Conservation (phyloP, 2,797 vertebrate genomes). For the Lagocephalus sceleratus region DNA sequence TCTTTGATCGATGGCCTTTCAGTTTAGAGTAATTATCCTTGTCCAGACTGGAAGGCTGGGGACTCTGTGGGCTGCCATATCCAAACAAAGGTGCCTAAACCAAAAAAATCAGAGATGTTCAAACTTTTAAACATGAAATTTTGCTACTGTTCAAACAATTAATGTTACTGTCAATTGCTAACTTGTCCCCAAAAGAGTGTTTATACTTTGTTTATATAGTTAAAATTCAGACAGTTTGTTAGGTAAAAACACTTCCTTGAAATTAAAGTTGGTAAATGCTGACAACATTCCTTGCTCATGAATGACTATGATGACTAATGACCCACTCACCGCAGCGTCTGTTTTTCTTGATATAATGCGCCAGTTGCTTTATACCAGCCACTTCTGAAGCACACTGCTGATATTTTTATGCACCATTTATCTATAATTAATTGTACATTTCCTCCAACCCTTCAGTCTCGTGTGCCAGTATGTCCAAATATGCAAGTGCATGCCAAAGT, state of each 20-base stretch:
- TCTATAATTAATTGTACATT: constrained; percentile 51
- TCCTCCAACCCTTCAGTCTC: constrained; percentile 13
- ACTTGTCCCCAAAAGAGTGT: too few relatives aligned
- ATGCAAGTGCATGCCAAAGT: constrained; percentile 15
- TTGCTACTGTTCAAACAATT: too few relatives aligned
- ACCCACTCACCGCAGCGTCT: neutral
- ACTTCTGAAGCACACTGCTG: constrained; percentile 8
- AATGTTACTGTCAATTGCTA: too few relatives aligned
- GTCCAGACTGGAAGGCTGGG: constrained; percentile 23
- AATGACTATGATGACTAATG: neutral
- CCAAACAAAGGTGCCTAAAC: constrained; percentile 2
- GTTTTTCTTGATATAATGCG: neutral
- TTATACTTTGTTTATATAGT: too few relatives aligned
- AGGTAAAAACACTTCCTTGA: too few relatives aligned
- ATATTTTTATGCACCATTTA: constrained; percentile 37
- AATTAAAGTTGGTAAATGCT: too few relatives aligned
- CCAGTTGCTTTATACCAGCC: neutral
- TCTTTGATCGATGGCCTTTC: constrained; percentile 77
- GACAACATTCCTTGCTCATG: too few relatives aligned
- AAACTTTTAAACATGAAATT: too few relatives aligned
- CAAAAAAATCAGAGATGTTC: neutral
- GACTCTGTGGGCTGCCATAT: constrained; percentile 29
- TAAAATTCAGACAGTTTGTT: too few relatives aligned
- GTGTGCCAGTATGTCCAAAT: constrained; percentile 17
- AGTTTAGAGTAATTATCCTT: constrained; percentile 63